Percentiles rank a stretch among this genome's conserved stretches.
Conservation (phyloP, 2,113 vertebrate species). For the Dasyornis broadbenti region DNA sequence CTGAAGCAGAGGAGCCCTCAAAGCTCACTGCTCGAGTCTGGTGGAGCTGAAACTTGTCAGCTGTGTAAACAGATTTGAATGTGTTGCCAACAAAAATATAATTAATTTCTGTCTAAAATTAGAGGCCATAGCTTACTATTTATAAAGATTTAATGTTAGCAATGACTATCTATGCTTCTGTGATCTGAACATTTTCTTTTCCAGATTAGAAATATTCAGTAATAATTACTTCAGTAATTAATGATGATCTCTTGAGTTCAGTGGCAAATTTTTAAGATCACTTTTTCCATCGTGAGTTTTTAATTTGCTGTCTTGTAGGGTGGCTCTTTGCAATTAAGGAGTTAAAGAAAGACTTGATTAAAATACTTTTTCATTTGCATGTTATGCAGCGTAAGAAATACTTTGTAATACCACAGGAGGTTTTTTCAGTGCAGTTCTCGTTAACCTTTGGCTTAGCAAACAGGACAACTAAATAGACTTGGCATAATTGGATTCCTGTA, state of each 20-base stretch:
- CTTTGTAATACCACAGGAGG: constrained; percentile 64
- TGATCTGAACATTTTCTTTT: constrained; percentile 34
- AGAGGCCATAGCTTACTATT: constrained; percentile 66
- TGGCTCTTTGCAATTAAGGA: neutral
- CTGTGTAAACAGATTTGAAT: constrained; percentile 79
- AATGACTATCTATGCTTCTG: neutral
- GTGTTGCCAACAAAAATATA: constrained; percentile 81
- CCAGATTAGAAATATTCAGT: constrained; percentile 5
- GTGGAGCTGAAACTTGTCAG: constrained; percentile 76
- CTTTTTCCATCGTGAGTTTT: neutral
- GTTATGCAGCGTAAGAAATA: constrained; percentile 66
- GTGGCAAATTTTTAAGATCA: neutral
- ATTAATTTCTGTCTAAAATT: constrained; percentile 79
- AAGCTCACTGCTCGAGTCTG: constrained; percentile 68
- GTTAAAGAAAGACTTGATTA: constrained; percentile 60
- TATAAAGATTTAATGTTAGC: constrained; percentile 69
- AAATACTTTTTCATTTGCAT: constrained; percentile 62
- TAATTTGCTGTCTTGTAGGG: neutral
- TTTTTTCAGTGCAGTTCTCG: constrained; percentile 83
- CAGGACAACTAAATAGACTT: constrained; percentile 70
- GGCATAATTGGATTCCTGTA: constrained; percentile 72
- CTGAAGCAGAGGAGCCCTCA: constrained; percentile 63
- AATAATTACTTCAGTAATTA: constrained; percentile 38
- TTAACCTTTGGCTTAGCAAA: constrained; percentile 82
- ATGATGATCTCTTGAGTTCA: neutral